Conservation (phyloP, 1,140 invertebrate species). For the Triops longicaudatus region DNA sequence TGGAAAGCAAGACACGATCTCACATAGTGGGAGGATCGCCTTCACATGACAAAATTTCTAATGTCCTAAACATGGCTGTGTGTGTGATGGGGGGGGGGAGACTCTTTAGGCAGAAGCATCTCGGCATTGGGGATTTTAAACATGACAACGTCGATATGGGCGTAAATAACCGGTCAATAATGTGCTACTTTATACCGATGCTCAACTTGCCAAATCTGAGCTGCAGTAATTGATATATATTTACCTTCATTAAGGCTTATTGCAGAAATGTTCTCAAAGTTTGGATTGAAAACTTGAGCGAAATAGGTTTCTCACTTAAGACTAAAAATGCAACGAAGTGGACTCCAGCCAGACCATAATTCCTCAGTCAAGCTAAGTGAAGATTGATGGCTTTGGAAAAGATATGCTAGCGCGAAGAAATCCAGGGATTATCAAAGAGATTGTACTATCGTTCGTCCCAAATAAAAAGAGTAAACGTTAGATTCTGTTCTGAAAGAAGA, state of each 20-base stretch:
- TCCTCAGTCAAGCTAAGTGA: neutral
- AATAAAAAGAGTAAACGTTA: neutral
- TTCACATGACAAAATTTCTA: slow-evolving; percentile 3
- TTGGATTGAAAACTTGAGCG: too few relatives aligned
- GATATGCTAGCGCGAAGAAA: neutral
- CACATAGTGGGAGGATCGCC: neutral
- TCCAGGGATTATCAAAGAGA: neutral
- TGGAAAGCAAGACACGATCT: neutral
- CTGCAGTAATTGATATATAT: too few relatives aligned
- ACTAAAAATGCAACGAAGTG: too few relatives aligned
- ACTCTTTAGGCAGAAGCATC: neutral
- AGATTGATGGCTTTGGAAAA: neutral
- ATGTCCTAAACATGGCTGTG: neutral
- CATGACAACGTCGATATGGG: too few relatives aligned
- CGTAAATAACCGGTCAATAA: too few relatives aligned
- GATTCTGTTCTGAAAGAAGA: neutral
- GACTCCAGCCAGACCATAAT: neutral
- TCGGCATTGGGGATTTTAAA: too few relatives aligned
- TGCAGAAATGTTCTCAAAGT: too few relatives aligned
- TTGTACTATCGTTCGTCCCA: neutral
- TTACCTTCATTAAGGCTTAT: too few relatives aligned
- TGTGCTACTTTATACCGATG: too few relatives aligned
- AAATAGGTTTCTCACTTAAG: too few relatives aligned
- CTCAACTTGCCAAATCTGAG: too few relatives aligned
- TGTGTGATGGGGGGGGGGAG: neutral